Evolutionary conservation across 2,113 vertebrate genomes (phyloP).

Genomic region (Sitta europaea): DNA sequence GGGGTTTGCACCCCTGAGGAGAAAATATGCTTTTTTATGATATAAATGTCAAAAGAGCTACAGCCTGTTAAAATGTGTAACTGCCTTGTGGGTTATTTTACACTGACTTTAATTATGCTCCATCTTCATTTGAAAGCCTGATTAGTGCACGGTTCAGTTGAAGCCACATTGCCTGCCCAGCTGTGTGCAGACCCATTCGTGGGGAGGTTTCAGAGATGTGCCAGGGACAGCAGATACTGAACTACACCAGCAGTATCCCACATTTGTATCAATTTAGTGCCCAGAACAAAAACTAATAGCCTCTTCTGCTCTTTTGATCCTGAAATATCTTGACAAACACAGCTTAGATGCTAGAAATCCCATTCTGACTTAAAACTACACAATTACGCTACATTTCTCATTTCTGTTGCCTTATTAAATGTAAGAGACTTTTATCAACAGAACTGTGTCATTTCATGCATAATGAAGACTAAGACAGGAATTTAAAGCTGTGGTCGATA

Average conservation of each 20-base stretch:
- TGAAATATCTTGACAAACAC: not conserved
- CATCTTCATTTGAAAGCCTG: constrained; percentile 18
- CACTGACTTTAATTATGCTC: constrained; percentile 45
- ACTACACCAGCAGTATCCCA: not conserved
- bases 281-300: not conserved
- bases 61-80: not conserved
- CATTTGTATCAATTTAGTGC: not conserved
- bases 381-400: not conserved
- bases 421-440: not conserved
- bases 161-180: not conserved
- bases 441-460: not conserved
- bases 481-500: not conserved
- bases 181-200: not conserved
- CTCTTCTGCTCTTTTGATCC: not conserved
- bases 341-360: not conserved
- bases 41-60: constrained; percentile 21
- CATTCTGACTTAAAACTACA: not conserved
- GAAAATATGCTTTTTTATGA: not conserved
- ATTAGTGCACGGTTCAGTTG: not conserved
- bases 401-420: not conserved
- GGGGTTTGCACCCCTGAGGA: not conserved
- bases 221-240: not conserved
- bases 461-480: not conserved
- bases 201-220: not conserved
- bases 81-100: constrained; percentile 28